These are phyloP conservation scores for Poecilus cupreus DNA, from an alignment of 2,888 invertebrate genomes.

Conservation along the genomic window DNA sequence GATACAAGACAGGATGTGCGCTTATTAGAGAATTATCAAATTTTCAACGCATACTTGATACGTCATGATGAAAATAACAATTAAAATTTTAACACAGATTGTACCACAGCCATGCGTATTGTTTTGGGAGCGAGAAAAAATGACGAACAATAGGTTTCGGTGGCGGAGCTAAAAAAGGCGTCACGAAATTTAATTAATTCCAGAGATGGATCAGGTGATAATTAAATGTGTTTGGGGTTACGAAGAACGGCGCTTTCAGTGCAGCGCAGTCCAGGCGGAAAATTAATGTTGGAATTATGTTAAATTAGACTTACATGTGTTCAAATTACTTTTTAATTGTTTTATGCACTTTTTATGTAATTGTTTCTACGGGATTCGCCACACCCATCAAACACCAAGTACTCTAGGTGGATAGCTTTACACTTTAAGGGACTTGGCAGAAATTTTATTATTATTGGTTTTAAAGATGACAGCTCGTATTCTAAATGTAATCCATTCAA, in stretches of 20 bases:
- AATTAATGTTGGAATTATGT: slow-evolving; percentile 49
- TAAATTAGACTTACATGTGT: slow-evolving; percentile 33
- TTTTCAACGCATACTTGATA: slow-evolving; percentile 70
- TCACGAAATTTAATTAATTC: slow-evolving; percentile 57
- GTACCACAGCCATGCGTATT: slow-evolving; percentile 17
- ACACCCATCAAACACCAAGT: background rate
- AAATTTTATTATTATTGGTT: too few species aligned
- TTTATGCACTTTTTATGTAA: slow-evolving; percentile 15
- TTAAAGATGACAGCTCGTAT: too few species aligned
- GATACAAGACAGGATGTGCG: slow-evolving; percentile 67
- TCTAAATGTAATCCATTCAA: too few species aligned
- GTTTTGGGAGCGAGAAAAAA: slow-evolving; percentile 44
- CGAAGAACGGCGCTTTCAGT: background rate
- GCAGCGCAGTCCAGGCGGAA: background rate
- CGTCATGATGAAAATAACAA: slow-evolving; percentile 57
- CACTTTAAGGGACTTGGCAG: too few species aligned
- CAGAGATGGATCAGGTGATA: slow-evolving; percentile 58
- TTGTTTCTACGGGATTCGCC: background rate
- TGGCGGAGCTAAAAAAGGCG: slow-evolving; percentile 52
- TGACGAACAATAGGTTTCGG: slow-evolving; percentile 55
- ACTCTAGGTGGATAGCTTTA: too few species aligned
- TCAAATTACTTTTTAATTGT: slow-evolving; percentile 48
- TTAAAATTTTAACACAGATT: slow-evolving; percentile 59
- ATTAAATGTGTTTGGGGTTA: slow-evolving; percentile 51
- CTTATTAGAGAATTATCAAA: slow-evolving; percentile 71